phyloP scores from a whole-genome alignment of 2,888 invertebrate species.

The Sthenelais limicola region DNA sequence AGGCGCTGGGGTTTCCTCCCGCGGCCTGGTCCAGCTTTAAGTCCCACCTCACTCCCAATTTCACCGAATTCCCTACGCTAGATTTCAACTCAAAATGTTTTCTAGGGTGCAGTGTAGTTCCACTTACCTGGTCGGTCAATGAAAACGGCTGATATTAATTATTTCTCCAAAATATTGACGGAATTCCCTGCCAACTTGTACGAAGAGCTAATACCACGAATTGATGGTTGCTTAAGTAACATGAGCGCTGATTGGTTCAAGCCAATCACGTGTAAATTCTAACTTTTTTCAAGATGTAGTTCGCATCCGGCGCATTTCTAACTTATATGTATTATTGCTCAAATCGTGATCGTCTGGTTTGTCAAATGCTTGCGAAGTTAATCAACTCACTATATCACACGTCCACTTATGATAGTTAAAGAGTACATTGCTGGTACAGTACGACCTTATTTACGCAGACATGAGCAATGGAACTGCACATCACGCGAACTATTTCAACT shows the following conservation, averaged over 20 bases:
- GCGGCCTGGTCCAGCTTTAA: constrained; percentile 10
- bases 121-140: constrained; percentile 20
- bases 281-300: neutral
- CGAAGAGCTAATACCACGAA: constrained; percentile 31
- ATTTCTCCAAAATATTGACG: constrained; percentile 14
- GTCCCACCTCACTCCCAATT: neutral
- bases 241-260: neutral
- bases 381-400: too few species aligned
- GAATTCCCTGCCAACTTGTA: constrained; percentile 18
- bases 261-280: constrained; percentile 5
- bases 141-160: neutral
- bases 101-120: neutral
- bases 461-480: too few species aligned
- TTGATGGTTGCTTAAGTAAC: constrained; percentile 23
- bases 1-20: neutral
- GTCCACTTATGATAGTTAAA: too few species aligned
- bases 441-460: too few species aligned
- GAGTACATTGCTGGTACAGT: too few species aligned
- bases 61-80: neutral
- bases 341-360: too few species aligned
- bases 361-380: too few species aligned
- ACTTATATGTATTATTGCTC: too few species aligned
- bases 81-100: neutral
- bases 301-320: constrained; percentile 36
- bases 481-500: too few species aligned